Base-by-base conservation (phyloP, 2,113 vertebrate species). In the Ploceus nigricollis region DNA sequence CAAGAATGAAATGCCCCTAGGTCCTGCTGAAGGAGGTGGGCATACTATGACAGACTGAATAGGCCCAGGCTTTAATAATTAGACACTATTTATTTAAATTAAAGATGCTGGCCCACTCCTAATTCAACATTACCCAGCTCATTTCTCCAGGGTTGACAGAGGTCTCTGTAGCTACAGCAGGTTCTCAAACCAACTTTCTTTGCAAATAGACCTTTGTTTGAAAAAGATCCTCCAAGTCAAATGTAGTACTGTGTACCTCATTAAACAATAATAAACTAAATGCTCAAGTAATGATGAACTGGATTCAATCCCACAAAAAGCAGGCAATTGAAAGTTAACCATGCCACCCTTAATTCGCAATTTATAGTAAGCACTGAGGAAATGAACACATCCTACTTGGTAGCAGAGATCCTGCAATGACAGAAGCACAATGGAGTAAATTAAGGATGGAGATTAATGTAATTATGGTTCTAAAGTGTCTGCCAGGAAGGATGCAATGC, bases 211-310 rank as follows among this genome's bases (percentile, higher is more conserved):
- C 42, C 27, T 85, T 28, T 90, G 37, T 47, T n/a, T 58, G 40
- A 8, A 80, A 91, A 14, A 33, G 66, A 56, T 81, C 30, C 25
- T 31, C 17, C 28, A 42, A 93, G 77, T n/a, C 60, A 95, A 93
- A 77, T 64, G 61, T 19, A 87, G 40, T 60, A 78, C 22, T 48
- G 45, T 66, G 60, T 78, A 57, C n/a, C 44, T 87, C 60, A 91
- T 92, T 87, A 85, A 97, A 89, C 78, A 47, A 82, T 53, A 92
- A 61, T 75, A 84, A 93, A 73, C 13, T 85, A 48, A 47, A 39
- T 39, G 48, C 60, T 44, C 42, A 47, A 86, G 25, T 68, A 86
- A 91, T 53, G 31, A 81, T 92, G 63, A 84, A 50, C 48, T 75
- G 72, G 47, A 77, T 35, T 76, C 84, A 80, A 93, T 82, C 30